A percentile compares a stretch with the other conserved stretches of the same genome.
Evolutionary conservation across 2,113 vertebrate genomes (phyloP).

Genomic region (Himantopus leucocephalus): DNA sequence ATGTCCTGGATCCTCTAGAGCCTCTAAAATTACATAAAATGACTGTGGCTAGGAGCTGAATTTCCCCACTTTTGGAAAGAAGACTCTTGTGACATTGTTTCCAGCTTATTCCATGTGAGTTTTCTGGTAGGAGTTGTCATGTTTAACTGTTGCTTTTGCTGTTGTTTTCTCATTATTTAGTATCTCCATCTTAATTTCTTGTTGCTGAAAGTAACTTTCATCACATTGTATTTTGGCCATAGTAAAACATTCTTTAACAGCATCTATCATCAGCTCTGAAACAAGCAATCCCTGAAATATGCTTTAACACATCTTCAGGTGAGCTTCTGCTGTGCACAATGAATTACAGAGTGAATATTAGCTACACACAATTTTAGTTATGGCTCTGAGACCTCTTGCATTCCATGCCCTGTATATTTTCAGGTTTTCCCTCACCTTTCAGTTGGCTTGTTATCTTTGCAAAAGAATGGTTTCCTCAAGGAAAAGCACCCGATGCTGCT

Average conservation of each 20-base stretch:
- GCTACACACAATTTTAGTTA: background rate
- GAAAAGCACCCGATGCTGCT: background rate
- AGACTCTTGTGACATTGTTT: background rate
- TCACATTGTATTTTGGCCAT: background rate
- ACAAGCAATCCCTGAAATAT: background rate
- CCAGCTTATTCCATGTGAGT: background rate
- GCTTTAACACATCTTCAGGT: background rate
- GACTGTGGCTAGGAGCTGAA: background rate
- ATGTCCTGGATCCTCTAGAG: background rate
- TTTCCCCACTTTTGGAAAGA: background rate
- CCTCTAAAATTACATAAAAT: background rate
- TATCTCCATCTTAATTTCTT: background rate
- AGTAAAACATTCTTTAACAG: background rate
- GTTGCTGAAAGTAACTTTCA: background rate
- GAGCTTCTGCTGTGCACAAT: background rate
- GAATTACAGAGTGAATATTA: background rate
- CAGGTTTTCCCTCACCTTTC: background rate
- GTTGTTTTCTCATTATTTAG: background rate
- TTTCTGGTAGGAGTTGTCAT: background rate
- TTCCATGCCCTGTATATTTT: fast-evolving
- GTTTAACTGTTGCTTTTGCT: background rate
- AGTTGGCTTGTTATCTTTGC: background rate
- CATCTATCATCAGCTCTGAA: background rate
- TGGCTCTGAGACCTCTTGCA: background rate
- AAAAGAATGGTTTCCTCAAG: background rate